A percentile compares a stretch with the other conserved stretches of the same genome.
phyloP scores from a whole-genome alignment of 2,113 vertebrate species.

The Tragulus kanchil region DNA sequence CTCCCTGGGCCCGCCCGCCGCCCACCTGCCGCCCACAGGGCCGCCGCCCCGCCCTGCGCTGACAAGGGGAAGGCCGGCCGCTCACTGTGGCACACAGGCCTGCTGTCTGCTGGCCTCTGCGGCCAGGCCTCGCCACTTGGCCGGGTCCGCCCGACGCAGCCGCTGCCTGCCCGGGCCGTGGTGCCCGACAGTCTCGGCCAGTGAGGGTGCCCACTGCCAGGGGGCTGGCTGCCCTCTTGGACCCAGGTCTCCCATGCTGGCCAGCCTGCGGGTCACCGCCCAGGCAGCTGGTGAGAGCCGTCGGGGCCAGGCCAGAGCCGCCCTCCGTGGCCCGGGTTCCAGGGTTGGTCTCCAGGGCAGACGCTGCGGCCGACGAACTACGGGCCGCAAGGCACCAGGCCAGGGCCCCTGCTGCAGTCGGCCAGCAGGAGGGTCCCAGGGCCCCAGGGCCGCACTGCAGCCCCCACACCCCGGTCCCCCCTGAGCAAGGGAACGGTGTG shows the following conservation, averaged over 20 bases:
- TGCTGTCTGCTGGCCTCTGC: fast-evolving
- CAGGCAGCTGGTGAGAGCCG: too few species aligned
- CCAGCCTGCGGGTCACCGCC: fast-evolving
- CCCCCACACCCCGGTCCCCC: fast-evolving
- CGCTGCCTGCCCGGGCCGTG: fast-evolving
- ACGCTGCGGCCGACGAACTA: fast-evolving
- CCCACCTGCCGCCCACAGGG: fast-evolving
- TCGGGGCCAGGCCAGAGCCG: neutral
- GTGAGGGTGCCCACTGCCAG: neutral
- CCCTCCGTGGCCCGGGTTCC: fast-evolving
- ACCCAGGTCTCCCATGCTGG: neutral
- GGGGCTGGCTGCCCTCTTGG: too few species aligned
- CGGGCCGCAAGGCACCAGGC: neutral
- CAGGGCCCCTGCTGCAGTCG: fast-evolving
- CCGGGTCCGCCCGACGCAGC: fast-evolving
- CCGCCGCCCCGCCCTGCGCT: fast-evolving
- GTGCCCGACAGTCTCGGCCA: fast-evolving
- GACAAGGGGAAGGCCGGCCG: too few species aligned
- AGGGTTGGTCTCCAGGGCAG: neutral
- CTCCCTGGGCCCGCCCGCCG: fast-evolving
- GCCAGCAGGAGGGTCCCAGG: fast-evolving
- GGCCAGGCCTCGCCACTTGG: fast-evolving
- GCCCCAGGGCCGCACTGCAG: fast-evolving
- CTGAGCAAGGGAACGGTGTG: neutral
- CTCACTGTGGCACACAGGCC: fast-evolving